Conservation (phyloP, 1,140 invertebrate species). For the Lordiphosa stackelbergi region DNA sequence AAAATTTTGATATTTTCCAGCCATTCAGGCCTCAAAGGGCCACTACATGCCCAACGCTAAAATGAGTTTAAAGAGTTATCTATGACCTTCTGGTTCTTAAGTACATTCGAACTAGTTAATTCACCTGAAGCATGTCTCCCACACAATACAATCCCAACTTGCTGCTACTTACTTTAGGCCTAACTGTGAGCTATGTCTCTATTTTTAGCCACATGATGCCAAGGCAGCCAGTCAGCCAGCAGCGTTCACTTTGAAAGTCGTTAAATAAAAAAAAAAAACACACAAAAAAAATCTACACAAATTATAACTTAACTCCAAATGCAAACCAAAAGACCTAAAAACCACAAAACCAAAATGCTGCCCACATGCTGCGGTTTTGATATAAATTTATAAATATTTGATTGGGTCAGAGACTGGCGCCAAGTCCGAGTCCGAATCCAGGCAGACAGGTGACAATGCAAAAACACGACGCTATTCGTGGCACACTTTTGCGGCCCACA, state of each 20-base stretch:
- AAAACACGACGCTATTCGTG: constrained; percentile 43
- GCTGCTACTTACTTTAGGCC: constrained; percentile 1
- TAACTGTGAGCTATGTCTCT: constrained; percentile 48
- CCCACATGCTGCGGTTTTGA: constrained; percentile 49
- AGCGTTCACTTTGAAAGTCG: constrained; percentile 46
- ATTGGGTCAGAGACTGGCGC: constrained; percentile 61
- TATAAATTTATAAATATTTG: constrained; percentile 62
- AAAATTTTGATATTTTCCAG: too few species aligned
- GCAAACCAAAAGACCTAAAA: constrained; percentile 49
- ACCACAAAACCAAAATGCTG: constrained; percentile 20
- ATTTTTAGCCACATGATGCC: constrained; percentile 63
- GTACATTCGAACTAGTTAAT: too few species aligned
- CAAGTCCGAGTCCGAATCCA: constrained; percentile 29
- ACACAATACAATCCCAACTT: background rate
- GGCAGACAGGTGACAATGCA: constrained; percentile 58
- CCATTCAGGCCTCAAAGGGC: too few species aligned
- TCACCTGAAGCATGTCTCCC: background rate
- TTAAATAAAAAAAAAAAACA: constrained; percentile 28
- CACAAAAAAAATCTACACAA: constrained; percentile 43
- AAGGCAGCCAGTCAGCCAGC: constrained; percentile 18
- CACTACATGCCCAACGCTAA: too few species aligned
- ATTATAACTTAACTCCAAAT: constrained; percentile 64
- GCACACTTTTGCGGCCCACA: constrained; percentile 50
- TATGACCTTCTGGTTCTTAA: too few species aligned
- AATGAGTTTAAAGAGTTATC: too few species aligned